Percentiles rank a stretch among this genome's conserved stretches.
phyloP scores from a whole-genome alignment of 2,797 vertebrate genomes.

The Anabacerthia variegaticeps region DNA sequence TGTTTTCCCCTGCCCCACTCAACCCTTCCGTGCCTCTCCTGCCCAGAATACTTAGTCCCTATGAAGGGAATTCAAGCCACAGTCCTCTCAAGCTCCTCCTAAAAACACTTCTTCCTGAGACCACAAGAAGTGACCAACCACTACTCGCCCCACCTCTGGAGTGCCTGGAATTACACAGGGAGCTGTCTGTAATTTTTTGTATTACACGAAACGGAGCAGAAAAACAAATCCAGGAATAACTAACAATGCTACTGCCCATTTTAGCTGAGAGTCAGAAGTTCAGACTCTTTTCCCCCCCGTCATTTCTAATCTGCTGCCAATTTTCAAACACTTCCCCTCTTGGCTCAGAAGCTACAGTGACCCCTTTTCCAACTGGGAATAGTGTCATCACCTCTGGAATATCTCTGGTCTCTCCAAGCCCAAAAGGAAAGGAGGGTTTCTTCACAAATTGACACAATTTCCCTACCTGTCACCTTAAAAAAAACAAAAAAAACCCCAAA shows the following conservation, averaged over 20 bases:
- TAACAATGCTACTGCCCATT: constrained; percentile 25
- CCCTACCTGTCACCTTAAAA: background rate
- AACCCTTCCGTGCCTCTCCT: background rate
- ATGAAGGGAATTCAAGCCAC: background rate
- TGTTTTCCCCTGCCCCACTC: background rate
- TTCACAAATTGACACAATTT: background rate
- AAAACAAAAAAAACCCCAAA: background rate
- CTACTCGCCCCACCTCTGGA: background rate
- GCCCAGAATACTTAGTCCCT: background rate
- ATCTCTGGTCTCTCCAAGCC: background rate
- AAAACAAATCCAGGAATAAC: constrained; percentile 53
- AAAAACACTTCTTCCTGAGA: background rate
- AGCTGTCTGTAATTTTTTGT: background rate
- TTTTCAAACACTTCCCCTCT: constrained; percentile 54
- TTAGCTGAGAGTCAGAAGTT: background rate
- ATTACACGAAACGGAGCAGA: background rate
- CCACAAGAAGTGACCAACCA: background rate
- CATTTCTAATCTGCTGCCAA: constrained; percentile 52
- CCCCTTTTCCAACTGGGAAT: constrained; percentile 14
- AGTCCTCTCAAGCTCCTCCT: background rate
- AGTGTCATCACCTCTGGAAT: background rate
- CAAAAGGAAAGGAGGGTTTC: background rate
- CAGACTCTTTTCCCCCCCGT: background rate
- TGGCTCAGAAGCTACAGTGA: background rate
- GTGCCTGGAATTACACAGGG: background rate